phyloP scores from a whole-genome alignment of 2,113 vertebrate species.

The Pithys albifrons region DNA sequence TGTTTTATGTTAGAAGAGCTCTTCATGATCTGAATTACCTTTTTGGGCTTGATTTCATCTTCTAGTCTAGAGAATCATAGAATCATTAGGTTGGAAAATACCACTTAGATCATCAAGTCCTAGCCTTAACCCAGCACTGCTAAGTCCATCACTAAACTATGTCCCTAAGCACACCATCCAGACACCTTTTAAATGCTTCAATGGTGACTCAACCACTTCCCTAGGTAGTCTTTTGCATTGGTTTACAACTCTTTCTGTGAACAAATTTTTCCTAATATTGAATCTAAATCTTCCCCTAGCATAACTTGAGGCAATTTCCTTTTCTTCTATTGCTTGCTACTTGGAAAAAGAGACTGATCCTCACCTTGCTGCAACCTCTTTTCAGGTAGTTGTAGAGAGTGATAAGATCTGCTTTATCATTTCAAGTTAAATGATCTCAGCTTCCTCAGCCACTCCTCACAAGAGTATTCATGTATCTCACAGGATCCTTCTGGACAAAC shows the following conservation, averaged over 20 bases:
- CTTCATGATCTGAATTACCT: neutral
- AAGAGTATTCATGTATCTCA: neutral
- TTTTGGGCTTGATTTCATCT: constrained; percentile 3
- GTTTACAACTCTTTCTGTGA: neutral
- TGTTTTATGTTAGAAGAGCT: neutral
- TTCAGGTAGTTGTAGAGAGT: neutral
- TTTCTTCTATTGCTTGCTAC: neutral
- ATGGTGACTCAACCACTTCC: neutral
- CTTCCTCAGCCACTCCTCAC: neutral
- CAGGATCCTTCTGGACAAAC: neutral
- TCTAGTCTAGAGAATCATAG: neutral
- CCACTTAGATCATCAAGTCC: neutral
- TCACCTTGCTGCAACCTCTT: neutral
- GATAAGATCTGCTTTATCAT: neutral
- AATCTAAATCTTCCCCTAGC: neutral
- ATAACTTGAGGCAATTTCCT: neutral
- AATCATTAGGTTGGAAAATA: neutral
- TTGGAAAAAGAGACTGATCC: neutral
- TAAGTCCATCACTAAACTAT: neutral
- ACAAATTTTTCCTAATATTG: neutral
- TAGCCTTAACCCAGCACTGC: neutral
- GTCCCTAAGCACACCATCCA: neutral
- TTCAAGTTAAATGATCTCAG: neutral
- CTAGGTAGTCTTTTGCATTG: neutral
- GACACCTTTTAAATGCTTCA: neutral